Conservation (phyloP, 2,888 invertebrate genomes). For the Dynastes grantii region DNA sequence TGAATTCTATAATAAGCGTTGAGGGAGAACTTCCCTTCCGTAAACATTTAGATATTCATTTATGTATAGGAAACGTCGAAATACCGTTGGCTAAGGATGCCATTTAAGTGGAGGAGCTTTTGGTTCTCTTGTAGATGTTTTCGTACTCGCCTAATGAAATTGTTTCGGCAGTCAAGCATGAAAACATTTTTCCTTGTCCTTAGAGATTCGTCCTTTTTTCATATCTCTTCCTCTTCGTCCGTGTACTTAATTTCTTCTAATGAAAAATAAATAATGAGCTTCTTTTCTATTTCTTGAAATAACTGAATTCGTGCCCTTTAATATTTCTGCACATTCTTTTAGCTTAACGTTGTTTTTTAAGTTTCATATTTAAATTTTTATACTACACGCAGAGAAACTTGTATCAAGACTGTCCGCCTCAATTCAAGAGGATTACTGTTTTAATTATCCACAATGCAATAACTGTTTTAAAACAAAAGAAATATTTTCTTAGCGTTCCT, state of each 20-base stretch:
- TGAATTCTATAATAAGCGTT: conserved; percentile 23
- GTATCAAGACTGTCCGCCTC: too few relatives aligned
- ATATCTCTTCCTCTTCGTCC: not conserved
- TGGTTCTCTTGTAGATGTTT: conserved; percentile 28
- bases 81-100: conserved; percentile 11
- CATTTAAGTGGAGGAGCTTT: conserved; percentile 19
- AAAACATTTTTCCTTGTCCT: conserved; percentile 43
- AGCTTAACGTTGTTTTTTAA: too few relatives aligned
- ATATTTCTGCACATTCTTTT: too few relatives aligned
- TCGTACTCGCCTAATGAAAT: conserved; percentile 39
- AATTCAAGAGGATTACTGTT: too few relatives aligned
- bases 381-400: too few relatives aligned
- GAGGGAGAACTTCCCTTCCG: conserved; percentile 12
- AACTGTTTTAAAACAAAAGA: too few relatives aligned
- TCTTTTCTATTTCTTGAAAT: not conserved
- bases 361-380: too few relatives aligned
- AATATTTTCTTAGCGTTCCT: too few relatives aligned
- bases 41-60: conserved; percentile 39
- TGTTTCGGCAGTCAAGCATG: conserved; percentile 43
- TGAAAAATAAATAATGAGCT: not conserved
- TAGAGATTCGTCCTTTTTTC: conserved; percentile 14
- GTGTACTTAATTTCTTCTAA: conserved; percentile 6
- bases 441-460: too few relatives aligned
- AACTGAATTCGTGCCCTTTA: too few relatives aligned
- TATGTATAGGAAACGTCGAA: conserved; percentile 38